These are phyloP conservation scores for Disparrhopalites patrizii DNA, from an alignment of 2,888 invertebrate genomes.

Conservation along the genomic window DNA sequence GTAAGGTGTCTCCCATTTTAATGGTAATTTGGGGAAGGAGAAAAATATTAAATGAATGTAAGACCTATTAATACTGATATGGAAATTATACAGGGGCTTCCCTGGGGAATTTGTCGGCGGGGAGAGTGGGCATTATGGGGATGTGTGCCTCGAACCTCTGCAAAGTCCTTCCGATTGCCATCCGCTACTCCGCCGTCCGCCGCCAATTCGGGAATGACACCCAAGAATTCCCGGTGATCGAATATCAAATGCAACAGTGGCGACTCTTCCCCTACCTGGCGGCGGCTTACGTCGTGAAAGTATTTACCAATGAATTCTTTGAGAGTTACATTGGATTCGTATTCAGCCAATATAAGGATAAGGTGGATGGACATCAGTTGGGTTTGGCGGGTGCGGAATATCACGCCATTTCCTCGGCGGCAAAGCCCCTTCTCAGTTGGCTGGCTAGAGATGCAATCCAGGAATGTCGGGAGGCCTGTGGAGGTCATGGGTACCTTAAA, in stretches of 20 bases:
- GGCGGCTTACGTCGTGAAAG: slow-evolving; percentile 52
- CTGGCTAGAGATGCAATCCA: slow-evolving; percentile 79
- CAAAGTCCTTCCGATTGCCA: slow-evolving; percentile 52
- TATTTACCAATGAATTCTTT: slow-evolving; percentile 51
- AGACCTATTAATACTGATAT: not conserved
- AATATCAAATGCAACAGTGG: slow-evolving; percentile 53
- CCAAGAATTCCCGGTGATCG: slow-evolving; percentile 42
- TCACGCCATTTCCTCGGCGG: slow-evolving; percentile 57
- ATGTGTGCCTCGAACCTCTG: slow-evolving; percentile 38
- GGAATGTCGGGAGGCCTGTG: slow-evolving; percentile 90
- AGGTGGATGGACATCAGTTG: slow-evolving; percentile 30
- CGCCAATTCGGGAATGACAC: slow-evolving; percentile 45
- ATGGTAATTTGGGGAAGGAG: too few relatives aligned
- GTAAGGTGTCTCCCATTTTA: slow-evolving; percentile 50
- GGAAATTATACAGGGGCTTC: too few relatives aligned
- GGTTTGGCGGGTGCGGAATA: slow-evolving; percentile 54
- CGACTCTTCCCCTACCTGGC: slow-evolving; percentile 55
- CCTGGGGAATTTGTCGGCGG: slow-evolving; percentile 39
- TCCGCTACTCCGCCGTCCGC: slow-evolving; percentile 57
- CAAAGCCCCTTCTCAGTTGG: slow-evolving; percentile 72
- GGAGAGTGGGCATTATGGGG: slow-evolving; percentile 33
- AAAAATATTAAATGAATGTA: not conserved
- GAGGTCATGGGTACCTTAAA: slow-evolving; percentile 85
- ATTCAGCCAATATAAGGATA: slow-evolving; percentile 30
- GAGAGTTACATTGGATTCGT: slow-evolving; percentile 37